These are phyloP conservation scores for Pollicipes pollicipes DNA, from an alignment of 1,140 invertebrate genomes.

Conservation along the genomic window DNA sequence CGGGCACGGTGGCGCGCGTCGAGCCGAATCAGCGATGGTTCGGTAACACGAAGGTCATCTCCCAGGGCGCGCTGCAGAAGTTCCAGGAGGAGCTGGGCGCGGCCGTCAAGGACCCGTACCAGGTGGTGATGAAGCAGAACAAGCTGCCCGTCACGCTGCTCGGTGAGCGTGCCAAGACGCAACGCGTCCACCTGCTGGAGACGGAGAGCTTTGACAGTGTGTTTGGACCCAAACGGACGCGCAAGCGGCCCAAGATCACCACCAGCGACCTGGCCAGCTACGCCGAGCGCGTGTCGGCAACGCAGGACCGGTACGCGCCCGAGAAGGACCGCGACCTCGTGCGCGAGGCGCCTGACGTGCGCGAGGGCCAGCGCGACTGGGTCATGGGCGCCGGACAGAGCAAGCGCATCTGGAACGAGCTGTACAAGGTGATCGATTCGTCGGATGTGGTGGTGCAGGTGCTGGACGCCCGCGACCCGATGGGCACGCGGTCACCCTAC, in stretches of 20 bases:
- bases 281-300: slow-evolving; percentile 46
- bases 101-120: slow-evolving; percentile 87
- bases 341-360: slow-evolving; percentile 50
- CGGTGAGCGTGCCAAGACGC: slow-evolving; percentile 79
- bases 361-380: slow-evolving; percentile 29
- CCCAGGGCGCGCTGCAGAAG: slow-evolving; percentile 83
- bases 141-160: slow-evolving; percentile 84
- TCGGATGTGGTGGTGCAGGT: slow-evolving; percentile 91
- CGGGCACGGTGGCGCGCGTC: slow-evolving; percentile 78
- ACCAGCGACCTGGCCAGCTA: slow-evolving; percentile 46
- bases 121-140: slow-evolving; percentile 92
- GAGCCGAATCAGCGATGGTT: slow-evolving; percentile 99
- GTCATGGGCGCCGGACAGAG: slow-evolving; percentile 63
- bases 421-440: slow-evolving; percentile 98
- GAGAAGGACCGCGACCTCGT: slow-evolving; percentile 65
- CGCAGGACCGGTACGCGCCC: slow-evolving; percentile 52
- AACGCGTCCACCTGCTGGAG: slow-evolving; percentile 82
- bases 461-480: slow-evolving; percentile 83
- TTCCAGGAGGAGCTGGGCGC: slow-evolving; percentile 92
- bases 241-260: slow-evolving; percentile 63
- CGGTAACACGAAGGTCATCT: slow-evolving; percentile 77
- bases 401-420: slow-evolving; percentile 95
- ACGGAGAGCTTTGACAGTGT: slow-evolving; percentile 85
- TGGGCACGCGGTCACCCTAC: slow-evolving; percentile 82
- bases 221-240: slow-evolving; percentile 82